Conservation (phyloP, 1,140 invertebrate genomes). For the Zaprionus inermis region DNA sequence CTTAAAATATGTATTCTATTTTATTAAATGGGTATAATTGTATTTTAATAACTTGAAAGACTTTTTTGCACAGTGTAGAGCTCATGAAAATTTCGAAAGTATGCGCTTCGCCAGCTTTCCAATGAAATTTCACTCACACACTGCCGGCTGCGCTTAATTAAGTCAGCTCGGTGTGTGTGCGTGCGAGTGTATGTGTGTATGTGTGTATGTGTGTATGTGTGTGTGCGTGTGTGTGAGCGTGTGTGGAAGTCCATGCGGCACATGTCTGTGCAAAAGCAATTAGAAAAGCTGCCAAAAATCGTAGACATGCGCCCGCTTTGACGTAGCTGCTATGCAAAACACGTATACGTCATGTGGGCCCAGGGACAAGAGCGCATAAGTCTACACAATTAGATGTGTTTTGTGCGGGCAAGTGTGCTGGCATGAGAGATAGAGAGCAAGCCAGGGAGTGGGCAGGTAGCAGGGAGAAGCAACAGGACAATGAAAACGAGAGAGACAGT, state of each 20-base stretch:
- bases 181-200: neutral
- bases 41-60: neutral
- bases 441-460: neutral
- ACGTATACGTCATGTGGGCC: conserved; percentile 70
- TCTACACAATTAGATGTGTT: conserved; percentile 68
- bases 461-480: neutral
- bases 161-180: conserved; percentile 16
- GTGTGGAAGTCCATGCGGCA: conserved; percentile 17
- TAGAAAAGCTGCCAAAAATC: conserved; percentile 66
- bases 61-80: neutral
- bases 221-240: neutral
- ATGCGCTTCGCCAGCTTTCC: conserved; percentile 1
- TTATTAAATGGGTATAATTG: neutral
- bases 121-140: conserved; percentile 39
- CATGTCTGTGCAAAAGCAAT: conserved; percentile 57
- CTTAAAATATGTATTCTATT: neutral
- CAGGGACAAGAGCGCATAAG: conserved; percentile 39
- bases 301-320: conserved; percentile 24
- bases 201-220: neutral
- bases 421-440: neutral
- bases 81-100: conserved; percentile 27
- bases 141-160: conserved; percentile 54
- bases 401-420: conserved; percentile 20
- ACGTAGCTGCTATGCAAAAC: conserved; percentile 63
- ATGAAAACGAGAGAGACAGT: neutral